Conservation (phyloP, 2,113 vertebrate genomes). For the Hippocampus barbouri region DNA sequence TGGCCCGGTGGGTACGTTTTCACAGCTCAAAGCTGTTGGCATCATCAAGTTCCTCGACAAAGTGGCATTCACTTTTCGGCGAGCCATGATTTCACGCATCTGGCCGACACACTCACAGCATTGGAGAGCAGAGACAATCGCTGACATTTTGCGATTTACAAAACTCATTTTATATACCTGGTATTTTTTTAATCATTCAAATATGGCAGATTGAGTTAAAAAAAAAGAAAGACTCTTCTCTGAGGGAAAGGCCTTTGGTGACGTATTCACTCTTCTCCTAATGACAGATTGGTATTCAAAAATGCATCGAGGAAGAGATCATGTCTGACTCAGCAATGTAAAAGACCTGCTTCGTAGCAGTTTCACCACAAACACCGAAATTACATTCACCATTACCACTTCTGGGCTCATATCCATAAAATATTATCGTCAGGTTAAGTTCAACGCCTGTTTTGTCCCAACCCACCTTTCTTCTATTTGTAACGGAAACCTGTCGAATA, state of each 20-base stretch:
- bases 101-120: too few species aligned
- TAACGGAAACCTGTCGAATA: conserved; percentile 45
- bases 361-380: conserved; percentile 44
- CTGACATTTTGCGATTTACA: too few species aligned
- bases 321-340: conserved; percentile 25
- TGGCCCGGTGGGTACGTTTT: too few species aligned
- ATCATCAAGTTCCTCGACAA: too few species aligned
- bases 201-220: too few species aligned
- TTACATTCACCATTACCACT: conserved; percentile 60
- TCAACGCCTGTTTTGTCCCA: conserved; percentile 59
- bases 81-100: too few species aligned
- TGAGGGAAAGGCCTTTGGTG: neutral
- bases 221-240: too few species aligned
- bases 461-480: conserved; percentile 28
- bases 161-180: too few species aligned
- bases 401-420: conserved; percentile 66
- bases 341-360: conserved; percentile 58
- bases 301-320: conserved; percentile 40
- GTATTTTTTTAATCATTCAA: too few species aligned
- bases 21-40: too few species aligned
- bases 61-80: too few species aligned
- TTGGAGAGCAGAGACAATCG: too few species aligned
- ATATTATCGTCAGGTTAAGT: conserved; percentile 64
- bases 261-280: conserved; percentile 7
- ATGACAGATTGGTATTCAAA: conserved; percentile 52